These are phyloP conservation scores for Hapalemur alaotrensis DNA, from an alignment of 2,797 vertebrate genomes.

Conservation along the genomic window DNA sequence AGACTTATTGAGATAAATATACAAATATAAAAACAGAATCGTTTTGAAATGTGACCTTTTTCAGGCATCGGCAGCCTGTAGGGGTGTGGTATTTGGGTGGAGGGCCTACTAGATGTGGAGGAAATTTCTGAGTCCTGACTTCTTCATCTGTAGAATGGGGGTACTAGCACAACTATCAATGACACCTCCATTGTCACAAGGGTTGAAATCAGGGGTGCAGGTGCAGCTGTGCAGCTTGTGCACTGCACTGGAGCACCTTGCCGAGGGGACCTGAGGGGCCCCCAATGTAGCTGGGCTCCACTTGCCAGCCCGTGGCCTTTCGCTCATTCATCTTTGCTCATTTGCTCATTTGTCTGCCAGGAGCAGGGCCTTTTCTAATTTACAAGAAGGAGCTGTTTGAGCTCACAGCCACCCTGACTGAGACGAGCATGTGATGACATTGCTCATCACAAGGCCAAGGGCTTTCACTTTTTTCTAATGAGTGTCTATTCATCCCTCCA, in stretches of 20 bases:
- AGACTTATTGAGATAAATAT: not conserved
- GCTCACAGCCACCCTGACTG: not conserved
- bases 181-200: not conserved
- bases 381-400: conserved; percentile 12
- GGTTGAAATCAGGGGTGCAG: not conserved
- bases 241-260: not conserved
- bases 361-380: conserved; percentile 22
- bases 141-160: not conserved
- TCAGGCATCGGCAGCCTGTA: not conserved
- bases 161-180: too few species aligned
- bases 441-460: not conserved
- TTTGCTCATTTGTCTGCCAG: not conserved
- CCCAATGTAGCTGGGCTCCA: not conserved
- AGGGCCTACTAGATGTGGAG: not conserved
- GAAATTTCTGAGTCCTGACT: not conserved
- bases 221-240: not conserved
- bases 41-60: not conserved
- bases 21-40: not conserved
- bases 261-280: not conserved
- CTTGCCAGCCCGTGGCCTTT: not conserved
- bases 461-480: conserved; percentile 26
- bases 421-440: not conserved
- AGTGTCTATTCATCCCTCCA: not conserved
- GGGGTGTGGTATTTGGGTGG: not conserved
- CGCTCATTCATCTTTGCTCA: not conserved